phyloP scores from a whole-genome alignment of 2,888 invertebrate genomes.

The Lampropteryx suffumata region DNA sequence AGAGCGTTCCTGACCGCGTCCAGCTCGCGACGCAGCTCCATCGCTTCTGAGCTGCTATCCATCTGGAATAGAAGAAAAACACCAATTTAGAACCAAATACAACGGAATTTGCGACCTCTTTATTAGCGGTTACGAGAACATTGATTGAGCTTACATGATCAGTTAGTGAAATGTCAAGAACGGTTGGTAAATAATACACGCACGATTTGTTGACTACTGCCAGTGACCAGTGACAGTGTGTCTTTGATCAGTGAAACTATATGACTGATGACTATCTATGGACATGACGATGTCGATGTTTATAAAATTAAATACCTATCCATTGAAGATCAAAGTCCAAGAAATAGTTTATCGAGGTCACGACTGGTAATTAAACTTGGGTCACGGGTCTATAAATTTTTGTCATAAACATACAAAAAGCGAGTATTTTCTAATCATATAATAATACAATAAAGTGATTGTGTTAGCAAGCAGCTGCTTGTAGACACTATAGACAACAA shows the following conservation, averaged over 20 bases:
- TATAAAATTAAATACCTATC: slow-evolving; percentile 12
- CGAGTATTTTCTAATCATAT: too few relatives aligned
- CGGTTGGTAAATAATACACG: slow-evolving; percentile 35
- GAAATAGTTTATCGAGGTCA: slow-evolving; percentile 25
- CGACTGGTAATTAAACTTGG: slow-evolving; percentile 15
- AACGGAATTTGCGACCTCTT: neutral
- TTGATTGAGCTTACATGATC: slow-evolving; percentile 37
- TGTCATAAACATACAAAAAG: slow-evolving; percentile 25
- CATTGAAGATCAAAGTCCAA: slow-evolving; percentile 41
- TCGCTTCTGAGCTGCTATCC: slow-evolving; percentile 85
- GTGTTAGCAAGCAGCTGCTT: too few relatives aligned
- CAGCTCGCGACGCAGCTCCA: slow-evolving; percentile 84
- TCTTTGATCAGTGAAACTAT: slow-evolving; percentile 42
- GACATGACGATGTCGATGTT: slow-evolving; percentile 35
- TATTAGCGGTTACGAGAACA: slow-evolving; percentile 27
- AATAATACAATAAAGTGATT: too few relatives aligned
- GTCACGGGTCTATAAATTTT: slow-evolving; percentile 25
- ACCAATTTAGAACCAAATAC: slow-evolving; percentile 6
- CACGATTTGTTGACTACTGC: slow-evolving; percentile 49
- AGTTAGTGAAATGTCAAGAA: slow-evolving; percentile 63
- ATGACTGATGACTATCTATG: slow-evolving; percentile 40
- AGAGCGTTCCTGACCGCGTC: slow-evolving; percentile 86
- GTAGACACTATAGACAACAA: too few relatives aligned
- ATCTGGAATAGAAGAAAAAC: slow-evolving; percentile 81
- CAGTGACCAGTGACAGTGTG: slow-evolving; percentile 36